Evolutionary conservation across 2,888 invertebrate species (phyloP), one percentile per base, ranked within the genome.

Genomic region (Drosophila acutilabella): DNA sequence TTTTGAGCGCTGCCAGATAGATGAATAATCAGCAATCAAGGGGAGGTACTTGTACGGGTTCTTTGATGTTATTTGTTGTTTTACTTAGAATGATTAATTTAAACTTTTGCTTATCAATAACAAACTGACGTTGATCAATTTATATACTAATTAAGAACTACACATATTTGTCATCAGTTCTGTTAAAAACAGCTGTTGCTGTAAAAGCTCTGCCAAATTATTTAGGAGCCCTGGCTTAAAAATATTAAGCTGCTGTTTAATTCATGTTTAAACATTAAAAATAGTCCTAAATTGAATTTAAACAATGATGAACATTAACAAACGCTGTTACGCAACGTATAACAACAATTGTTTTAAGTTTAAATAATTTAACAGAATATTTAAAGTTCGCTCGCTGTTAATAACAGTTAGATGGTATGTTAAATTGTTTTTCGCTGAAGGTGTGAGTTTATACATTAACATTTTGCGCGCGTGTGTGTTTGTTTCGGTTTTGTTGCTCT

Each of bases 401-500:
- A 48, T 58, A 58, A 50, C 58, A 58, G 40, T 7, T 41, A 0
- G 8, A 6, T 18, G n/a, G 4, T 16, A 50, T 50, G 50, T 59
- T 59, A 48, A 16, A 23, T 23, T 6, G 7, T 16, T 4, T 45
- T 48, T 50, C 11, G 14, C 16, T 36, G 13, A 18, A 13, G 42
- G 13, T 23, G 16, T 38, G 4, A 44, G 45, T 45, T 11, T 16
- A 26, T 45, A 36, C 20, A 36, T 52, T 33, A 42, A 45, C 16
- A n/a, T 38, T 52, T 7, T 23, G 16, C 11, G 45, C 20, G 44
- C 10, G 45, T 16, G 8, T 60, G 18, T 40, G 40, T 50, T 56
- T 62, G 58, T 58, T 64, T 50, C 42, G 50, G 44, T 30, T 64
- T 54, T 57, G 42, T 58, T 45, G 38, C 33, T 33, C 33, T 33